A percentile compares a stretch with the other conserved stretches of the same genome.
These are phyloP conservation scores for Hemichromis elongatus DNA, from an alignment of 2,113 vertebrate species.

Conservation along the genomic window DNA sequence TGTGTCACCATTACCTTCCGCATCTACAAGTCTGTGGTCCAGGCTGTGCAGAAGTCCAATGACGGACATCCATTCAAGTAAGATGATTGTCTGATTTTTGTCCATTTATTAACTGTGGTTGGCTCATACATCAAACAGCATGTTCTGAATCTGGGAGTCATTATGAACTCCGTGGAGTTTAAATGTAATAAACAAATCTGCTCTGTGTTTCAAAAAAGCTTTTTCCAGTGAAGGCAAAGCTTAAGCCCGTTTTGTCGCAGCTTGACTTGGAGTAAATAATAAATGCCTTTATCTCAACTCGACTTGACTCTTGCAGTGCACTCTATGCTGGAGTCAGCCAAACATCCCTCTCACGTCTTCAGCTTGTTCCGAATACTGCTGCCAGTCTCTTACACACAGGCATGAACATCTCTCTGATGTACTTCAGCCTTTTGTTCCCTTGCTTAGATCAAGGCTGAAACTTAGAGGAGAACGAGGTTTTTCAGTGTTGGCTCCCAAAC, in stretches of 20 bases:
- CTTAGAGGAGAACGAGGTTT: accelerated
- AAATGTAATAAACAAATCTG: too few relatives aligned
- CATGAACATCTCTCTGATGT: background rate
- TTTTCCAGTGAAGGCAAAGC: too few relatives aligned
- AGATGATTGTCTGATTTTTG: too few relatives aligned
- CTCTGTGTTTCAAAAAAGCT: too few relatives aligned
- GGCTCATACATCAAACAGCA: too few relatives aligned
- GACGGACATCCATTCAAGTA: slow-evolving; percentile 93
- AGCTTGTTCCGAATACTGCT: background rate
- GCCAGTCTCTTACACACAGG: background rate
- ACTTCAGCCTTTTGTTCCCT: accelerated
- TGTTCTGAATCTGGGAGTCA: too few relatives aligned
- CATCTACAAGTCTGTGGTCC: slow-evolving; percentile 87
- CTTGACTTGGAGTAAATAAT: accelerated
- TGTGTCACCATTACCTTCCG: slow-evolving; percentile 92
- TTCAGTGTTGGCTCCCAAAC: background rate
- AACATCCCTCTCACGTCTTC: background rate
- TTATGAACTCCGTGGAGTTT: too few relatives aligned
- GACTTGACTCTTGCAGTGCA: too few relatives aligned
- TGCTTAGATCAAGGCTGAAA: accelerated
- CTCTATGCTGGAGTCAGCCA: accelerated
- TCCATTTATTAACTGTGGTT: too few relatives aligned
- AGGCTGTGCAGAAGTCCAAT: slow-evolving; percentile 87
- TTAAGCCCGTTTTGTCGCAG: background rate
- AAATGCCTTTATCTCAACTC: accelerated